Percentiles rank a stretch among this genome's conserved stretches.
Conservation (phyloP, 1,140 invertebrate species). For the Druon quercuslanigerum region DNA sequence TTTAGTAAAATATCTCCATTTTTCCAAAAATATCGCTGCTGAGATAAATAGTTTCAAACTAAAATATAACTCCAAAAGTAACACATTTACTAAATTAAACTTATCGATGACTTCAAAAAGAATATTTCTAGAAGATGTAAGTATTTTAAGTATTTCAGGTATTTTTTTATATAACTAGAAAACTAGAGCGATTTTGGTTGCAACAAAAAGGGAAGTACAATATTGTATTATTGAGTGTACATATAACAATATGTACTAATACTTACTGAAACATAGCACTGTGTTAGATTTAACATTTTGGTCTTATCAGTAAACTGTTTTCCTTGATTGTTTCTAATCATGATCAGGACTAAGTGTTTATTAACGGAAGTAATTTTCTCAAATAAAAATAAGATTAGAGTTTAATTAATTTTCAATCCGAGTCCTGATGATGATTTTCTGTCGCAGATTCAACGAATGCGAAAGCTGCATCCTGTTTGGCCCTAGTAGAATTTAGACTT, state of each 20-base stretch:
- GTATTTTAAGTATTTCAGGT: not conserved
- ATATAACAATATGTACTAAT: constrained; percentile 30
- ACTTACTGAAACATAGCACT: constrained; percentile 60
- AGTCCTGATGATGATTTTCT: constrained; percentile 16
- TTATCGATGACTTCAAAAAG: too few species aligned
- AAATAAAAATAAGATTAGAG: not conserved
- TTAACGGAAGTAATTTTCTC: not conserved
- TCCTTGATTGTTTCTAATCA: constrained; percentile 10
- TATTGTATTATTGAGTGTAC: constrained; percentile 19
- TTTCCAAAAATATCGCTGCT: not conserved
- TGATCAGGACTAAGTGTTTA: constrained; percentile 6
- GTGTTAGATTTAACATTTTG: constrained; percentile 38
- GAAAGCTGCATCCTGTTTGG: constrained; percentile 17
- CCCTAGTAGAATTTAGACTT: constrained; percentile 19
- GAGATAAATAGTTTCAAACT: not conserved
- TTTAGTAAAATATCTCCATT: constrained; percentile 48
- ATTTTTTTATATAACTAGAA: not conserved
- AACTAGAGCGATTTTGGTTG: not conserved
- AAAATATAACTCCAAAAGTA: not conserved
- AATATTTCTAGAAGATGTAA: not conserved
- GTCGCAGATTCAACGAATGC: constrained; percentile 8
- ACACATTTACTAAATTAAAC: too few species aligned
- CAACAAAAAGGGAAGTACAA: constrained; percentile 17
- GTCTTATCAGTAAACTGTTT: constrained; percentile 2
- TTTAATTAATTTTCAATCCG: not conserved